phyloP scores from a whole-genome alignment of 1,140 invertebrate species.

The Scaptomyza pallida region DNA sequence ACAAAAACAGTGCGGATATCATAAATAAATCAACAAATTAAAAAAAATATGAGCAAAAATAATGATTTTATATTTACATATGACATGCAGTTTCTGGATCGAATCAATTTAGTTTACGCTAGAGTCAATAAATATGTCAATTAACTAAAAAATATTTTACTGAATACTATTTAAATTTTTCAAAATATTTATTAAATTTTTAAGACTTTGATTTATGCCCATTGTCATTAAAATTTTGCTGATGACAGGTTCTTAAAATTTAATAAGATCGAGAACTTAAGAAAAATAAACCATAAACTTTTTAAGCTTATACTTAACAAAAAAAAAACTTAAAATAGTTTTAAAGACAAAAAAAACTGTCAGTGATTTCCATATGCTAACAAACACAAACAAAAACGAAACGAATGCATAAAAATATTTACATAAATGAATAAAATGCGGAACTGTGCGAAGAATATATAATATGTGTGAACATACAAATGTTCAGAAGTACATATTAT shows the following conservation, averaged over 20 bases:
- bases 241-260: too few relatives aligned
- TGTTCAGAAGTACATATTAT: not conserved
- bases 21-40: constrained; percentile 44
- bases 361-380: constrained; percentile 47
- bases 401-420: constrained; percentile 64
- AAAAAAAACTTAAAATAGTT: not conserved
- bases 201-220: too few relatives aligned
- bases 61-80: constrained; percentile 29
- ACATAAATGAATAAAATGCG: constrained; percentile 79
- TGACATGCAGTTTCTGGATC: not conserved
- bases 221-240: too few relatives aligned
- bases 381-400: constrained; percentile 48
- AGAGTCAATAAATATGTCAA: not conserved
- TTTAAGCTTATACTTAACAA: not conserved
- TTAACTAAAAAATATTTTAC: not conserved
- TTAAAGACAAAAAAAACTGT: constrained; percentile 13
- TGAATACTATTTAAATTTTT: not conserved
- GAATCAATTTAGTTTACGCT: not conserved
- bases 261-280: too few relatives aligned
- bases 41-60: not conserved
- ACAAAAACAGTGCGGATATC: constrained; percentile 49
- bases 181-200: too few relatives aligned
- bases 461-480: constrained; percentile 4
- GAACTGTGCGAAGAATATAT: constrained; percentile 53
- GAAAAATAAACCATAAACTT: too few relatives aligned